phyloP scores from a whole-genome alignment of 2,888 invertebrate genomes.

The Orgyia antiqua region DNA sequence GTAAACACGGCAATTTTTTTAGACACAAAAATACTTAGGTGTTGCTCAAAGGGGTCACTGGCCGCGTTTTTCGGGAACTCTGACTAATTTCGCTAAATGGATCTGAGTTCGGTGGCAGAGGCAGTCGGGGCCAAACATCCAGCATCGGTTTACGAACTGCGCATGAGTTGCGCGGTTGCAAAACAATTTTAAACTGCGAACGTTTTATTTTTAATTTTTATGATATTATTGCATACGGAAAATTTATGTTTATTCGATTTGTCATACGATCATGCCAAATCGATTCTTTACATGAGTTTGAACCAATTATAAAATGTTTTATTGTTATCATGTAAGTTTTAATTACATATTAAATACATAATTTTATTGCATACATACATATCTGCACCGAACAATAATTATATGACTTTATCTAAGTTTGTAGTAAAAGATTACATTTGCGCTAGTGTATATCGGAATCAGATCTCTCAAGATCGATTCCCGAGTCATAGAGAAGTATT shows the following conservation, averaged over 20 bases:
- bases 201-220: constrained; percentile 17
- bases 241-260: constrained; percentile 8
- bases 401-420: too few relatives aligned
- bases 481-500: too few relatives aligned
- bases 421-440: too few relatives aligned
- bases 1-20: constrained; percentile 68
- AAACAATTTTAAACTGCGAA: constrained; percentile 36
- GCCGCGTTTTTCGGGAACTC: constrained; percentile 72
- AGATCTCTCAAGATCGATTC: too few relatives aligned
- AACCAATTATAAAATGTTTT: too few relatives aligned
- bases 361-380: too few relatives aligned
- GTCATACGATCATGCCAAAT: background rate
- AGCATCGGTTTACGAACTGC: constrained; percentile 30
- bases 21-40: constrained; percentile 70
- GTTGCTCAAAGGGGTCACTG: constrained; percentile 62
- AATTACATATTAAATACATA: too few relatives aligned
- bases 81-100: constrained; percentile 70
- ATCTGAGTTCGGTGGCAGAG: constrained; percentile 43
- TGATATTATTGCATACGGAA: constrained; percentile 6
- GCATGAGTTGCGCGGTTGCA: constrained; percentile 32
- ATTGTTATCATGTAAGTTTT: too few relatives aligned
- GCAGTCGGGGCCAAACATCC: constrained; percentile 29
- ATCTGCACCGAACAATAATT: too few relatives aligned
- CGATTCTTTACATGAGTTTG: too few relatives aligned
- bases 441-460: too few relatives aligned